These are phyloP conservation scores for Crotalus viridis DNA, from an alignment of 2,113 vertebrate species.

Conservation along the genomic window DNA sequence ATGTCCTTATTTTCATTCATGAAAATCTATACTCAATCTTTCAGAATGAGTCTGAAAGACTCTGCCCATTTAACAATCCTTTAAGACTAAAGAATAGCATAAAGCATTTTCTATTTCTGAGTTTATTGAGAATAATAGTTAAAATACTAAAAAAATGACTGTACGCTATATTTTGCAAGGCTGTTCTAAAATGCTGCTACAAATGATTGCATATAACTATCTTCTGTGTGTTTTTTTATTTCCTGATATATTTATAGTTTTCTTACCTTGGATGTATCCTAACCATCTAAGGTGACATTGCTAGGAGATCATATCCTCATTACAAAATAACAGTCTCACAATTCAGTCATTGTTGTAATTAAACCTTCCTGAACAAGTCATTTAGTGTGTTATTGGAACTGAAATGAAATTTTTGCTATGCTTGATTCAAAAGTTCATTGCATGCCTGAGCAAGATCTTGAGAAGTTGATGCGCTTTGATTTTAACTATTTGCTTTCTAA, in stretches of 20 bases:
- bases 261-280: not conserved
- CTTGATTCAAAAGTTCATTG: not conserved
- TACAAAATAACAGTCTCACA: not conserved
- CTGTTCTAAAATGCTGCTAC: not conserved
- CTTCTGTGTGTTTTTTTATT: not conserved
- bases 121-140: not conserved
- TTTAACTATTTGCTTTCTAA: not conserved
- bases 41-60: not conserved
- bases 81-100: not conserved
- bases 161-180: not conserved
- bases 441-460: not conserved
- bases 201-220: not conserved
- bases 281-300: not conserved
- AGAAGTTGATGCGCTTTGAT: not conserved
- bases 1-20: not conserved
- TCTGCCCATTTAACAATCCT: not conserved
- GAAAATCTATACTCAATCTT: not conserved
- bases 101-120: not conserved
- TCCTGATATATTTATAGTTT: not conserved
- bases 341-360: not conserved
- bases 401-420: not conserved
- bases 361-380: not conserved
- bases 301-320: not conserved
- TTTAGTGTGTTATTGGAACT: not conserved
- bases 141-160: not conserved